Percentiles rank a stretch among this genome's conserved stretches.
phyloP scores from a whole-genome alignment of 1,140 invertebrate genomes.

The Penaeus japonicus region DNA sequence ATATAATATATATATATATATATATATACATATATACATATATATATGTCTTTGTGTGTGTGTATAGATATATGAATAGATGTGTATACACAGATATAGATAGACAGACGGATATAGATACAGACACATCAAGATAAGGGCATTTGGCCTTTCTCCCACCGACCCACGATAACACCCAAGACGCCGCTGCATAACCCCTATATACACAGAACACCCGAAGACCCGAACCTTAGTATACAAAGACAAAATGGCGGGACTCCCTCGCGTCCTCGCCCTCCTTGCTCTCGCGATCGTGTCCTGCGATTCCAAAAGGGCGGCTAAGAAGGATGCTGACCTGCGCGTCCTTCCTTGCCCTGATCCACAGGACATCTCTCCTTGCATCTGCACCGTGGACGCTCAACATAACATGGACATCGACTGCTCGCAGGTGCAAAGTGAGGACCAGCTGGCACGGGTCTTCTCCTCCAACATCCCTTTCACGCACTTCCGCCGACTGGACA shows the following conservation, averaged over 20 bases:
- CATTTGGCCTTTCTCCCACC: too few species aligned
- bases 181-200: too few species aligned
- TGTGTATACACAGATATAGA: background rate
- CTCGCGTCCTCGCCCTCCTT: too few species aligned
- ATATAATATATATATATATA: too few species aligned
- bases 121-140: background rate
- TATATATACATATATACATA: too few species aligned
- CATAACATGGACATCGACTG: constrained; percentile 1
- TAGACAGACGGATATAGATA: background rate
- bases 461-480: background rate
- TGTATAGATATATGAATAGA: too few species aligned
- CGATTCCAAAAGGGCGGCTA: background rate
- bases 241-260: too few species aligned
- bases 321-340: too few species aligned
- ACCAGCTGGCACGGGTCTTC: background rate
- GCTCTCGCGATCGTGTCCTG: too few species aligned
- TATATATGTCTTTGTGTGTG: background rate
- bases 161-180: too few species aligned
- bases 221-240: too few species aligned
- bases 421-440: background rate
- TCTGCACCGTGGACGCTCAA: background rate
- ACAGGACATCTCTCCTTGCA: background rate
- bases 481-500: background rate
- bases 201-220: too few species aligned
- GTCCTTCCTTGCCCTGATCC: background rate